Conservation (phyloP, 2,888 invertebrate genomes). For the Cephus spinipes region DNA sequence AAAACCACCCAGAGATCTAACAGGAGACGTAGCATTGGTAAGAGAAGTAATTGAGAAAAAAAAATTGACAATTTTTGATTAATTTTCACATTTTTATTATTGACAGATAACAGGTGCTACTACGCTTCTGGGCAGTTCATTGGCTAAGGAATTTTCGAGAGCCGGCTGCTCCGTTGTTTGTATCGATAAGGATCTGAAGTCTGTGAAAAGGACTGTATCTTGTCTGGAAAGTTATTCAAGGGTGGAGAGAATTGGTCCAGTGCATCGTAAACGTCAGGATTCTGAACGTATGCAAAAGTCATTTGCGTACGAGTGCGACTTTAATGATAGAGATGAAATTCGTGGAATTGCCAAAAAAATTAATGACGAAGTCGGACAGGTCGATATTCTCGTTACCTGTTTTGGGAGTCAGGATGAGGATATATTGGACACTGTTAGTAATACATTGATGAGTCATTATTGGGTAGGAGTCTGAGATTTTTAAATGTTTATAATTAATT, state of each 20-base stretch:
- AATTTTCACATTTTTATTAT: background rate
- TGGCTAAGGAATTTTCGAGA: constrained; percentile 55
- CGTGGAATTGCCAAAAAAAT: constrained; percentile 45
- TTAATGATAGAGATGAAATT: constrained; percentile 48
- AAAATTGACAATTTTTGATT: background rate
- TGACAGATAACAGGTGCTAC: constrained; percentile 54
- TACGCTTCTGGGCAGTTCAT: constrained; percentile 48
- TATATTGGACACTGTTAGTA: constrained; percentile 52
- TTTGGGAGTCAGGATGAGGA: constrained; percentile 41
- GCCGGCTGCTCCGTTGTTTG: constrained; percentile 56
- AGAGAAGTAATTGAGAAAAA: constrained; percentile 20
- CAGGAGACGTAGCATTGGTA: constrained; percentile 58
- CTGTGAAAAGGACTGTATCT: constrained; percentile 34
- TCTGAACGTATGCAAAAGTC: constrained; percentile 28
- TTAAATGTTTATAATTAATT: constrained; percentile 3
- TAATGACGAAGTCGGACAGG: constrained; percentile 49
- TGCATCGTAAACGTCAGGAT: constrained; percentile 31
- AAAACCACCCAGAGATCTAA: constrained; percentile 57
- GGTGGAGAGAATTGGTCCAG: constrained; percentile 35
- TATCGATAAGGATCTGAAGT: constrained; percentile 44
- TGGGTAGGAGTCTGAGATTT: constrained; percentile 46
- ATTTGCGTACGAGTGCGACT: constrained; percentile 50
- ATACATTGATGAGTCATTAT: constrained; percentile 59
- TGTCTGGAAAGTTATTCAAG: constrained; percentile 35
- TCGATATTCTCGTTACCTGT: constrained; percentile 60